These are phyloP conservation scores for Acanthiza pusilla DNA, from an alignment of 2,797 vertebrate genomes.

Conservation along the genomic window DNA sequence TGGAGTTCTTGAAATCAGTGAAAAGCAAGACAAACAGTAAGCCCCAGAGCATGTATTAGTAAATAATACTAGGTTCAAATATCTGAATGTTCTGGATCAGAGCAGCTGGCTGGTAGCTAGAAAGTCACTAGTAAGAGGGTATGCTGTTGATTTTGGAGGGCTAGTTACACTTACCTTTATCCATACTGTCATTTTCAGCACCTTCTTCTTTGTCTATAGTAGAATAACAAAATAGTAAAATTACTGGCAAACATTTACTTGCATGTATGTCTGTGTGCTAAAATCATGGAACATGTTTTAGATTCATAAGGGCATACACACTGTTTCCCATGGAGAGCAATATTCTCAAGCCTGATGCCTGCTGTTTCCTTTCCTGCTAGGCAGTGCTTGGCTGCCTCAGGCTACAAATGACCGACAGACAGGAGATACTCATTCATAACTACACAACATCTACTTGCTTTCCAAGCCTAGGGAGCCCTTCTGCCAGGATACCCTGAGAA, in stretches of 20 bases:
- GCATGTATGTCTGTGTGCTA: background rate
- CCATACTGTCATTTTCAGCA: slow-evolving; percentile 46
- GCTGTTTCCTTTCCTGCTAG: background rate
- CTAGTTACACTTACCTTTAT: slow-evolving; percentile 63
- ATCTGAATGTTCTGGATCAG: background rate
- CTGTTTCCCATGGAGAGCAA: background rate
- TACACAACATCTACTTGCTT: background rate
- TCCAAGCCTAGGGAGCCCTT: background rate
- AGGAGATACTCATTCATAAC: background rate
- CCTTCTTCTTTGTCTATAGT: slow-evolving; percentile 35
- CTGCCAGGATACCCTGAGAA: background rate
- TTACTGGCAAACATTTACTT: background rate
- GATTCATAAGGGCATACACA: background rate
- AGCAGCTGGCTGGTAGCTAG: background rate
- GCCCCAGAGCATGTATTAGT: background rate
- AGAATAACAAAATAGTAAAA: slow-evolving; percentile 24
- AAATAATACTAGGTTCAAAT: background rate
- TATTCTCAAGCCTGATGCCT: background rate
- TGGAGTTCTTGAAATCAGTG: background rate
- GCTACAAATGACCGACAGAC: background rate
- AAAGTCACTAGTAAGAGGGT: background rate
- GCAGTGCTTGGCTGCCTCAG: background rate
- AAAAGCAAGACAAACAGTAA: background rate
- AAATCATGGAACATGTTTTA: accelerated
- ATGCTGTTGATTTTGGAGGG: background rate